phyloP scores from a whole-genome alignment of 2,888 invertebrate species.

The Meteorus colon region DNA sequence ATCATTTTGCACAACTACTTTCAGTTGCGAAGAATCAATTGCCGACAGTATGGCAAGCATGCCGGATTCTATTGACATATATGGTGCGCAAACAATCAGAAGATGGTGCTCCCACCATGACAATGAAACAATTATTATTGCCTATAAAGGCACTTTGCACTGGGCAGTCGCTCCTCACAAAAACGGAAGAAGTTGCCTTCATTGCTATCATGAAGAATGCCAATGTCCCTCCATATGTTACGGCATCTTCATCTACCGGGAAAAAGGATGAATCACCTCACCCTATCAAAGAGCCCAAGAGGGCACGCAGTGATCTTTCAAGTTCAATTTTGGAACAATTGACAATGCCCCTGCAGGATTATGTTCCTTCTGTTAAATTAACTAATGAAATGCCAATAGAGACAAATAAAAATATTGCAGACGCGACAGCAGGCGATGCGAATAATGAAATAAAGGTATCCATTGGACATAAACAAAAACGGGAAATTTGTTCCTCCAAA shows the following conservation, averaged over 20 bases:
- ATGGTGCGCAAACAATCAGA: conserved; percentile 75
- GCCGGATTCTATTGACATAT: conserved; percentile 81
- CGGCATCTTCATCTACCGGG: conserved; percentile 73
- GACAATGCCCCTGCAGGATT: conserved; percentile 80
- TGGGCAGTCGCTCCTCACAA: conserved; percentile 81
- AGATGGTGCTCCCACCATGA: conserved; percentile 67
- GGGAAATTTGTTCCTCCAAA: too few relatives aligned
- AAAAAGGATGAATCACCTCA: conserved; percentile 76
- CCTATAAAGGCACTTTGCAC: conserved; percentile 84
- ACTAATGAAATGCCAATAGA: conserved; percentile 73
- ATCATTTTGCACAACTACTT: conserved; percentile 50
- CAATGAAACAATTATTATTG: conserved; percentile 77
- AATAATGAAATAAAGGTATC: conserved; percentile 74
- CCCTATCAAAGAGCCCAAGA: conserved; percentile 76
- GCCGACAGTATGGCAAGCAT: conserved; percentile 80
- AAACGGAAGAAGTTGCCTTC: conserved; percentile 85
- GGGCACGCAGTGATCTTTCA: conserved; percentile 82
- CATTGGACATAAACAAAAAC: conserved; percentile 12
- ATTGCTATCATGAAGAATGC: conserved; percentile 85
- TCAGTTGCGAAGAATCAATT: conserved; percentile 82
- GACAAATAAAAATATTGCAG: conserved; percentile 73
- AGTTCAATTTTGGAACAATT: conserved; percentile 83
- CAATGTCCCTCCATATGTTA: conserved; percentile 76
- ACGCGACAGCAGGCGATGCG: conserved; percentile 64
- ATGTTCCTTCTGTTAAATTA: conserved; percentile 71